Conservation (phyloP, 2,888 invertebrate genomes). For the Theretra japonica region DNA sequence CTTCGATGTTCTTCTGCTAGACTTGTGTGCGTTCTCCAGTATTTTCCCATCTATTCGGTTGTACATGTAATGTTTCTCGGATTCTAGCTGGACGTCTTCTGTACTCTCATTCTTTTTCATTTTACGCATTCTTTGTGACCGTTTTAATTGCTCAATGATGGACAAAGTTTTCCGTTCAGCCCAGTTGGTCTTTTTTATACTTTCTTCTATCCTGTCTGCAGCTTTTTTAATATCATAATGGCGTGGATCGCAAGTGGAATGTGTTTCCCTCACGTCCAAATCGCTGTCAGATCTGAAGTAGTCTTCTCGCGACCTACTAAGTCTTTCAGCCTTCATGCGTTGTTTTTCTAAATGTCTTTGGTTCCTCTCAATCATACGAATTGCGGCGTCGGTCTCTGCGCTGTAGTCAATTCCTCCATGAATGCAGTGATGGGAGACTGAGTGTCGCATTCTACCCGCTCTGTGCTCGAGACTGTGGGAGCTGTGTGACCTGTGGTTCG, state of each 20-base stretch:
- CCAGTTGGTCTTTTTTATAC: constrained; percentile 81
- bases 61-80: constrained; percentile 78
- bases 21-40: constrained; percentile 82
- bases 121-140: constrained; percentile 74
- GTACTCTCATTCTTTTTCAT: constrained; percentile 73
- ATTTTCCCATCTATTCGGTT: constrained; percentile 81
- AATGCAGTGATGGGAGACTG: constrained; percentile 79
- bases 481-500: constrained; percentile 72
- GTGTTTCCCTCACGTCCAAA: constrained; percentile 62
- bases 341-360: constrained; percentile 85
- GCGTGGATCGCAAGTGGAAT: constrained; percentile 57
- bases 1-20: constrained; percentile 76
- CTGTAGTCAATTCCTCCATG: constrained; percentile 80
- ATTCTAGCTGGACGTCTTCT: constrained; percentile 78
- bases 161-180: constrained; percentile 78
- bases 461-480: constrained; percentile 79
- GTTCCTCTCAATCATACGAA: constrained; percentile 85
- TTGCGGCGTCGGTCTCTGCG: constrained; percentile 85
- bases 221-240: constrained; percentile 72
- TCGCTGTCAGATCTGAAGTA: constrained; percentile 75
- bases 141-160: constrained; percentile 77
- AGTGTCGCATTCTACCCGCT: constrained; percentile 72
- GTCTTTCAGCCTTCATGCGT: constrained; percentile 74
- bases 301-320: constrained; percentile 74
- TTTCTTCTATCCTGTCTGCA: constrained; percentile 75